phyloP scores from a whole-genome alignment of 2,797 vertebrate species.

The Taeniopygia guttata region DNA sequence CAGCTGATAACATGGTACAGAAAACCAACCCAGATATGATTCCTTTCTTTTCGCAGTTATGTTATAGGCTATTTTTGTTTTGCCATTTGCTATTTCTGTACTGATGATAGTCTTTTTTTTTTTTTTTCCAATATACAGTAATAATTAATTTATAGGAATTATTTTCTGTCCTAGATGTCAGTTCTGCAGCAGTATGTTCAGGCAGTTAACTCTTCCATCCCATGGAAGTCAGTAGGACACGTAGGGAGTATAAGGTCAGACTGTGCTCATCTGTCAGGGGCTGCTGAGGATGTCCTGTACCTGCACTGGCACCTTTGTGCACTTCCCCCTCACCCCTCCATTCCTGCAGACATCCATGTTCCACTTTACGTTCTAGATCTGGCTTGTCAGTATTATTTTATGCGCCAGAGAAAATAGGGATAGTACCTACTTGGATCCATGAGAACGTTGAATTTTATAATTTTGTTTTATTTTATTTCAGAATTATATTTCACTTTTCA shows the following conservation, averaged over 20 bases:
- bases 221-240: background rate
- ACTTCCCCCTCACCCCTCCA: background rate
- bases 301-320: background rate
- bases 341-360: background rate
- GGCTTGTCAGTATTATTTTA: background rate
- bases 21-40: background rate
- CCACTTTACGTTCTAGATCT: background rate
- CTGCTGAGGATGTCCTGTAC: background rate
- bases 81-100: background rate
- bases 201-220: background rate
- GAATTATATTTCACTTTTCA: too few relatives aligned
- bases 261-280: accelerated
- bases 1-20: background rate
- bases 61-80: background rate
- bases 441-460: background rate
- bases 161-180: background rate
- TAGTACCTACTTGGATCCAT: background rate
- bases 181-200: background rate
- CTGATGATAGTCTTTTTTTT: background rate
- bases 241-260: background rate
- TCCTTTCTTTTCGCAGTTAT: background rate
- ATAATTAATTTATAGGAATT: background rate
- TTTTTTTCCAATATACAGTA: background rate
- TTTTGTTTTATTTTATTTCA: too few relatives aligned
- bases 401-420: background rate